Evolutionary conservation across 1,140 invertebrate species (phyloP), one percentile per base, ranked within the genome.

Genomic region (Aphis gossypii): DNA sequence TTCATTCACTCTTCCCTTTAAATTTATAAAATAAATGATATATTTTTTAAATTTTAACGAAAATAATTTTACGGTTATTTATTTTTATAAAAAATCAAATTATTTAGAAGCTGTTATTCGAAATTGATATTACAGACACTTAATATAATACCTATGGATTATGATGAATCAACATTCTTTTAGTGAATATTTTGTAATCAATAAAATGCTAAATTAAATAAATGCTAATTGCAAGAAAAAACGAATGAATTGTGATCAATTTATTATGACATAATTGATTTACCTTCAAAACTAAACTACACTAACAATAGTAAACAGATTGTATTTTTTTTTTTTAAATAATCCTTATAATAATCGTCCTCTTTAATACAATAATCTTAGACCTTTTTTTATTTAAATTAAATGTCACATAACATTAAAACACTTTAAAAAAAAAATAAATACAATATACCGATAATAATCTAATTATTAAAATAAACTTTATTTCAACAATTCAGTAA

Each of bases 401-500:
- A 48, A 87, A 48, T n/a, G 30, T 48, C 30, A n/a, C 25, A 87
- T 48, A n/a, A 48, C 14, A 87, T 14, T 30, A 48, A 46, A 18
- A 48, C n/a, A 14, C 11, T 48, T 8, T 0, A 20, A 48, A 30
- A 46, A 46, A 20, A 84, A 38, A 18, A 38, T 38, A 46, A 7
- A 48, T 48, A 25, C 30, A 88, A 51, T 51, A 51, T 35, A 9
- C 20, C 20, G 21, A 88, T 88, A 51, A 54, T 51, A 88, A 51
- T 87, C 30, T 7, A 51, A 87, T 87, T 48, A 88, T n/a, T n/a
- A 51, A 88, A 88, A 88, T 54, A 54, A 88, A 88, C 25, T 88
- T 35, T 48, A 38, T 88, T 88, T 88, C 20, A 11, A 35, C 86
- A 88, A 8, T 88, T 18, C 6, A 11, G 30, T 21, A 35, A 46